phyloP scores from a whole-genome alignment of 2,113 vertebrate genomes.

The Hyperopisus bebe region DNA sequence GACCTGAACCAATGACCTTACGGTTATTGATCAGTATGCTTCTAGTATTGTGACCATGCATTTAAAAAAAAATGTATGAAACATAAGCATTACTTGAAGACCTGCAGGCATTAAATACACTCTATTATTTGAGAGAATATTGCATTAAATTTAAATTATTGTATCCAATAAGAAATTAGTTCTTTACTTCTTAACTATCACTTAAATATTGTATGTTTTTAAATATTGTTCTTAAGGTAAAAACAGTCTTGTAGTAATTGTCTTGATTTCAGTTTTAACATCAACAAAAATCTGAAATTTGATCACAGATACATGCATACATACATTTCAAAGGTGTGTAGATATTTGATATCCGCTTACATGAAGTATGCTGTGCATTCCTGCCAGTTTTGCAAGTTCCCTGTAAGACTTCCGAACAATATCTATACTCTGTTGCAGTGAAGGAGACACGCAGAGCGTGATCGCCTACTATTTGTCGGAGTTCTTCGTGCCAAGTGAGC shows the following conservation, averaged over 20 bases:
- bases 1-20: neutral
- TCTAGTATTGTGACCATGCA: neutral
- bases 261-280: neutral
- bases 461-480: slow-evolving; percentile 61
- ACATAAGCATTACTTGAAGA: neutral
- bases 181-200: neutral
- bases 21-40: neutral
- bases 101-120: neutral
- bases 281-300: neutral
- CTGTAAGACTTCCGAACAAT: neutral
- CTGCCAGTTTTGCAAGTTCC: neutral
- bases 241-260: neutral
- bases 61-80: neutral
- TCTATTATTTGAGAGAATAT: neutral
- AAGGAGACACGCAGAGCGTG: slow-evolving; percentile 28
- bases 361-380: neutral
- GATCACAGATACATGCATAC: neutral
- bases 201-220: neutral
- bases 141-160: neutral
- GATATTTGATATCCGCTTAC: neutral
- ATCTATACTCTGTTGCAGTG: slow-evolving; percentile 30
- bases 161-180: neutral
- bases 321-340: neutral
- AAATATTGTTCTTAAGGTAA: neutral
- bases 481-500: slow-evolving; percentile 47